A percentile compares a stretch with the other conserved stretches of the same genome.
Conservation (phyloP, 2,113 vertebrate genomes). For the Channa maculata region DNA sequence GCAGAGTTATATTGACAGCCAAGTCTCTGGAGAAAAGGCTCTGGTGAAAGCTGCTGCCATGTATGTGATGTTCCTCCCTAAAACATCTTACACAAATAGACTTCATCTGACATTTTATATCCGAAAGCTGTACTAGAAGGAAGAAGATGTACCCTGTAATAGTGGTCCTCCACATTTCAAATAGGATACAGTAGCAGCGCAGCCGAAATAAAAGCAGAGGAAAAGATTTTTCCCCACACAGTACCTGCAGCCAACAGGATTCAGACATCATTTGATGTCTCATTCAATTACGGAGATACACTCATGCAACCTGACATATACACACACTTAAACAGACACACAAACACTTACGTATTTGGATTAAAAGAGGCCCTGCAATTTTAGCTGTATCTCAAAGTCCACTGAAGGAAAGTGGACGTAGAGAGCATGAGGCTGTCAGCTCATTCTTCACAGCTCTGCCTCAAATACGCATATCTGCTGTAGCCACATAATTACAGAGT, state of each 20-base stretch:
- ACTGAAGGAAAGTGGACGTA: conserved; percentile 33
- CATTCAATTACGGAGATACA: conserved; percentile 45
- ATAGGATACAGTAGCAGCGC: conserved; percentile 39
- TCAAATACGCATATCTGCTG: conserved; percentile 59
- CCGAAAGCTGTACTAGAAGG: conserved; percentile 42
- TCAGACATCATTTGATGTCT: conserved; percentile 58
- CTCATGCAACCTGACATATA: conserved; percentile 10
- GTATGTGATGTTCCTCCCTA: conserved; percentile 46
- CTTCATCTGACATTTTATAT: conserved; percentile 68
- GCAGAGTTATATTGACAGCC: conserved; percentile 57
- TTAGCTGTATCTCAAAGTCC: conserved; percentile 44
- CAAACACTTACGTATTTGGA: conserved; percentile 27
- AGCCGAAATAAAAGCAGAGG: conserved; percentile 40
- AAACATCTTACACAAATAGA: conserved; percentile 66
- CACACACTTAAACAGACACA: background rate
- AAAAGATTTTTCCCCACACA: conserved; percentile 28
- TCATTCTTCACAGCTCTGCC: conserved; percentile 65
- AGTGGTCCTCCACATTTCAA: conserved; percentile 55
- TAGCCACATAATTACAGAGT: conserved; percentile 78
- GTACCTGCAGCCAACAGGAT: conserved; percentile 41
- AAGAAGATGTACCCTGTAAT: conserved; percentile 65
- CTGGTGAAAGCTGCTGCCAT: conserved; percentile 46
- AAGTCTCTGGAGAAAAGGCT: conserved; percentile 29
- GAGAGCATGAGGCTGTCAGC: conserved; percentile 61
- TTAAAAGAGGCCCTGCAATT: conserved; percentile 53